These are phyloP conservation scores for Beris morrisii DNA, from an alignment of 2,888 invertebrate genomes.

Conservation along the genomic window DNA sequence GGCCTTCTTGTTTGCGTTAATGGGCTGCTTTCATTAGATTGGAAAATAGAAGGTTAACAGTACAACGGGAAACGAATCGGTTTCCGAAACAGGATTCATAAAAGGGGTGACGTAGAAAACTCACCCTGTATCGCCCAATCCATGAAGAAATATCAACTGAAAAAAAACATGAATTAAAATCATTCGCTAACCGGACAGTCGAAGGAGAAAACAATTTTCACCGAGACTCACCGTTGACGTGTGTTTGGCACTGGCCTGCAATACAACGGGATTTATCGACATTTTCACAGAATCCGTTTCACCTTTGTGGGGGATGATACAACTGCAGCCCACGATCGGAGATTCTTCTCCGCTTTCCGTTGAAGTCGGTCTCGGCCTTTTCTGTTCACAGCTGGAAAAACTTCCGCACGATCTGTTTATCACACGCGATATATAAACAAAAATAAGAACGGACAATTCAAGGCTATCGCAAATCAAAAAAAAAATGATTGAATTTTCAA, in stretches of 20 bases:
- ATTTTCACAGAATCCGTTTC: constrained; percentile 40
- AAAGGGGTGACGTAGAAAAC: constrained; percentile 46
- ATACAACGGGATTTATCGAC: constrained; percentile 70
- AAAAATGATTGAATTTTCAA: too few species aligned
- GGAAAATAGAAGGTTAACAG: too few species aligned
- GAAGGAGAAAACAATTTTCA: background rate
- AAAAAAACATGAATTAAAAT: constrained; percentile 52
- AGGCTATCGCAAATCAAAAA: too few species aligned
- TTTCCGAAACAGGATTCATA: too few species aligned
- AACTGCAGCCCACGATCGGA: constrained; percentile 13
- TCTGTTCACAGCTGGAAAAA: too few species aligned
- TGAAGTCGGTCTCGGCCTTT: too few species aligned
- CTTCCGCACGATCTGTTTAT: too few species aligned
- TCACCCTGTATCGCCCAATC: constrained; percentile 94
- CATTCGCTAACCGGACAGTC: background rate
- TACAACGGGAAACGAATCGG: too few species aligned
- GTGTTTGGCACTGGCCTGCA: constrained; percentile 81
- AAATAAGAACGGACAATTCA: too few species aligned
- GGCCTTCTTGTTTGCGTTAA: too few species aligned
- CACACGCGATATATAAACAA: too few species aligned
- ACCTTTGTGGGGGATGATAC: constrained; percentile 8
- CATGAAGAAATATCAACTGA: constrained; percentile 94
- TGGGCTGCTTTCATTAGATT: too few species aligned
- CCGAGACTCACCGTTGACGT: constrained; percentile 75
- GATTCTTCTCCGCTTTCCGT: background rate